Conservation (phyloP, 2,888 invertebrate genomes). For the Nomada hirtipes region DNA sequence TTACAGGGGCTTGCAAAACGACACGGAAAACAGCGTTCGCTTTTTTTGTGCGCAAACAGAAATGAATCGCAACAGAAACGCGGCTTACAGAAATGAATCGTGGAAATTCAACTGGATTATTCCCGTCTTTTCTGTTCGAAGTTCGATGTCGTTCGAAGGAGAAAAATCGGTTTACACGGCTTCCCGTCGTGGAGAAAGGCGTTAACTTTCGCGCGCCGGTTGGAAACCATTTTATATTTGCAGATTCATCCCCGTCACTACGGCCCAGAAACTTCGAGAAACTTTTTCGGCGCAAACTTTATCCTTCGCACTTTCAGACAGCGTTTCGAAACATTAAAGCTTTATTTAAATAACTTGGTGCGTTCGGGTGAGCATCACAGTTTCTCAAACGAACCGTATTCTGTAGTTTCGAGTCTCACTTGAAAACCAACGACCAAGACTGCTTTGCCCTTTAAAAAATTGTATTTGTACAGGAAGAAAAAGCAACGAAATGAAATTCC, state of each 20-base stretch:
- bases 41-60: no score
- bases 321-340: constrained; percentile 32
- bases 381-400: constrained; percentile 18
- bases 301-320: constrained; percentile 19
- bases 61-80: no score
- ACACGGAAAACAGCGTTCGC: not conserved
- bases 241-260: constrained; percentile 35
- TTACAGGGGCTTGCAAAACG: not conserved
- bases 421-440: not conserved
- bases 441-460: not conserved
- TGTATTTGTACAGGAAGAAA: not conserved
- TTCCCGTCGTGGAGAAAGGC: not conserved
- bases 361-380: not conserved
- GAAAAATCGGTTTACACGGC: constrained; percentile 42
- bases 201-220: constrained; percentile 48
- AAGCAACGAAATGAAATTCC: not conserved
- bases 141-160: not conserved
- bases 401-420: not conserved
- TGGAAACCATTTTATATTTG: constrained; percentile 56
- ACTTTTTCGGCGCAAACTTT: constrained; percentile 55
- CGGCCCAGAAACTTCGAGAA: constrained; percentile 29
- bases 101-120: constrained; percentile 36
- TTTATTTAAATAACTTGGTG: constrained; percentile 44
- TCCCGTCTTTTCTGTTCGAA: constrained; percentile 14
- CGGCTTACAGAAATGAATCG: constrained; percentile 26